Evolutionary conservation across 2,797 vertebrate genomes (phyloP).

Genomic region (Darevskia mixta): DNA sequence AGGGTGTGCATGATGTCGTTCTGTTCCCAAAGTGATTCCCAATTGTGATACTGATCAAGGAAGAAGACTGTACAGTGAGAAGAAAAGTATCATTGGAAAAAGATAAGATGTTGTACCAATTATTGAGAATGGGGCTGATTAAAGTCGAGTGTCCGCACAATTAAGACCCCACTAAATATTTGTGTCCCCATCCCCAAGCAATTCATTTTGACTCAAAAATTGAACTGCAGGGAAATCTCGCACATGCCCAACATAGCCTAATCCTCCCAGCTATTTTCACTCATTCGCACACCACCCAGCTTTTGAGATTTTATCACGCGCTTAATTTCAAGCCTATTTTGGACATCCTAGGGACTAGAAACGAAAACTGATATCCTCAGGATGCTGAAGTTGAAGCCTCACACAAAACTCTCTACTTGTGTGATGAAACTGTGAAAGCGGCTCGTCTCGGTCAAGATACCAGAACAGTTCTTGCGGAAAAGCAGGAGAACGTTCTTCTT

Average conservation of each 20-base stretch:
- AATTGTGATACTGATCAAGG: neutral
- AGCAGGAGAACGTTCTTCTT: no score
- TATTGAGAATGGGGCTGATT: no score
- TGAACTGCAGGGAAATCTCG: neutral
- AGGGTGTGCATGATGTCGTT: neutral
- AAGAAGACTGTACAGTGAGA: neutral
- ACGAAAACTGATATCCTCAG: neutral
- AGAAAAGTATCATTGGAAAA: neutral
- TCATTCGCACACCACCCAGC: no score
- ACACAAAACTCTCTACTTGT: neutral
- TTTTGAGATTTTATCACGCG: neutral
- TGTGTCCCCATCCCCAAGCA: neutral
- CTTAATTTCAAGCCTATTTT: neutral
- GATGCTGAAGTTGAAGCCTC: neutral
- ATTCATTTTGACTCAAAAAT: neutral
- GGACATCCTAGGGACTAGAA: neutral
- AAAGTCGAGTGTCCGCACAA: neutral
- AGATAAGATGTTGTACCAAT: neutral
- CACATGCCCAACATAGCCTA: neutral
- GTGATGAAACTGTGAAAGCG: neutral
- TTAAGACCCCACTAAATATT: neutral
- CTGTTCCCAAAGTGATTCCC: neutral
- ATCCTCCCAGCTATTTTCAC: neutral
- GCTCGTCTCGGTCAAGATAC: no score
- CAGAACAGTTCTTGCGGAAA: neutral